Conservation (phyloP, 35 echinoderm and acorn worm species). For the Acanthaster planci region DNA sequence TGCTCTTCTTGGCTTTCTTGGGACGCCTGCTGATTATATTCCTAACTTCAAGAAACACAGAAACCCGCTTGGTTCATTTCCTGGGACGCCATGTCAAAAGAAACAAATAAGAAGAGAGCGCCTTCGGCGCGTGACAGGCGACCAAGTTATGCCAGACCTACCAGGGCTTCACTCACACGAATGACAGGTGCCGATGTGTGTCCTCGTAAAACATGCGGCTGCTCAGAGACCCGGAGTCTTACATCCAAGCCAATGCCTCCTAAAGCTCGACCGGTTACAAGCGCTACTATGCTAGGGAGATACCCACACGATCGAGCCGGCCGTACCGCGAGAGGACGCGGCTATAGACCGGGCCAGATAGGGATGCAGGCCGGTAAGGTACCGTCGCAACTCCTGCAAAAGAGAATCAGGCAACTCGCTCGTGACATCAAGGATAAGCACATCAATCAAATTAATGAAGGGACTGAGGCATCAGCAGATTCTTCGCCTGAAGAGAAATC, state of each 20-base stretch:
- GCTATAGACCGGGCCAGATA: neutral
- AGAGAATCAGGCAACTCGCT: neutral
- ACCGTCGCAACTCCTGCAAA: constrained; percentile 4
- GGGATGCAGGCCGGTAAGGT: neutral
- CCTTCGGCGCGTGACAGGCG: neutral
- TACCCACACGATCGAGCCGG: constrained; percentile 2
- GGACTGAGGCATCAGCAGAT: neutral
- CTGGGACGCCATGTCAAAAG: neutral
- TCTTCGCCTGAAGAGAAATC: neutral
- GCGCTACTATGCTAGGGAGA: neutral
- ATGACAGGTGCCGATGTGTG: neutral
- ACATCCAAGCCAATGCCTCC: neutral
- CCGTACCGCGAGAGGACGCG: neutral
- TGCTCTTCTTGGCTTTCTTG: no score
- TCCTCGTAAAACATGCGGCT: neutral
- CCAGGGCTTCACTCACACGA: neutral
- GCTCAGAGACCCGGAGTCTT: neutral
- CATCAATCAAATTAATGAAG: neutral
- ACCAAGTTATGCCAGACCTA: neutral
- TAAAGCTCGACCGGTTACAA: neutral
- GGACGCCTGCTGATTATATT: no score
- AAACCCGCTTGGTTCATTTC: no score
- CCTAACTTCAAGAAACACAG: no score
- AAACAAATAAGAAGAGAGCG: neutral
- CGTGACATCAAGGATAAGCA: constrained; percentile 13